phyloP scores from a whole-genome alignment of 2,888 invertebrate genomes.

The Cryptosula pallasiana region DNA sequence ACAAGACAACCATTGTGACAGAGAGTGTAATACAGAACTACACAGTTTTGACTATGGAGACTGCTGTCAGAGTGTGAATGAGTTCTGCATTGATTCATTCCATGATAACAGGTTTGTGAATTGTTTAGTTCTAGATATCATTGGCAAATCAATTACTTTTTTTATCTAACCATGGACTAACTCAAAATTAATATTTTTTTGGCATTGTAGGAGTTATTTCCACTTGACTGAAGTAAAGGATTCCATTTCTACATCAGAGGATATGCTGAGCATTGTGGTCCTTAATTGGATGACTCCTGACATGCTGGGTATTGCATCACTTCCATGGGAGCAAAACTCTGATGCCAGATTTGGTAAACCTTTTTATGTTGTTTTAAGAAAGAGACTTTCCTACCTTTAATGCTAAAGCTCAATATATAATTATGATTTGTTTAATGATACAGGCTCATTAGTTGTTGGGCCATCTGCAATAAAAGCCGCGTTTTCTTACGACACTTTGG shows the following conservation, averaged over 20 bases:
- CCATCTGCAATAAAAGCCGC: not conserved
- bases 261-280: not conserved
- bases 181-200: too few relatives aligned
- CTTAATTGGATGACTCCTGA: constrained; percentile 9
- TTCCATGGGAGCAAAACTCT: constrained; percentile 15
- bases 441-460: not conserved
- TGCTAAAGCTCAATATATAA: not conserved
- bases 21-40: not conserved
- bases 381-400: not conserved
- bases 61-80: constrained; percentile 1
- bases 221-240: constrained; percentile 1
- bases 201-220: constrained; percentile 2
- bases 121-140: too few relatives aligned
- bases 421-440: not conserved
- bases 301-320: not conserved
- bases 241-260: not conserved
- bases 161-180: too few relatives aligned
- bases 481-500: constrained; percentile 34
- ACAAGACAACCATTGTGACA: not conserved
- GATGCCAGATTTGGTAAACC: not conserved
- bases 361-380: not conserved
- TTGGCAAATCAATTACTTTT: too few relatives aligned
- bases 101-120: not conserved
- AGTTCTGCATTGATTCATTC: not conserved
- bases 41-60: constrained; percentile 5